Conservation (phyloP, 2,888 invertebrate species). For the Ormyrus labotus region DNA sequence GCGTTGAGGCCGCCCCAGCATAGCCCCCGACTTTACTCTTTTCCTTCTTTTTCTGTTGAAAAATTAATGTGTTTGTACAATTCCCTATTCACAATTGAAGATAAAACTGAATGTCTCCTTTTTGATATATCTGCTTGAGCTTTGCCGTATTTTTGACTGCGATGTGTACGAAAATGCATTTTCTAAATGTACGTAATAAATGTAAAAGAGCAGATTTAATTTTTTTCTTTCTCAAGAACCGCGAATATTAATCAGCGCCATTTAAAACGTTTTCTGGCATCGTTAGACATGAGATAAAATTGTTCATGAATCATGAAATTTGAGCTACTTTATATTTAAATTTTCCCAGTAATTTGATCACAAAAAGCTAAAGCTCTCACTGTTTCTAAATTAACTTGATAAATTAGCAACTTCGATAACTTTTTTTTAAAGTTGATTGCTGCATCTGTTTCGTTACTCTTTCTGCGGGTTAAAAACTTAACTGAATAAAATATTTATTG, state of each 20-base stretch:
- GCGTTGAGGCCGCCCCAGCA: conserved; percentile 36
- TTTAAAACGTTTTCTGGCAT: no score
- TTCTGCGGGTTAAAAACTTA: neutral
- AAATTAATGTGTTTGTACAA: neutral
- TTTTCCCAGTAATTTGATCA: no score
- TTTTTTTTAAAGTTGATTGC: neutral
- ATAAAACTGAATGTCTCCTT: conserved; percentile 6
- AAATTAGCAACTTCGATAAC: neutral
- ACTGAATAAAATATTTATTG: neutral
- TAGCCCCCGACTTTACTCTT: conserved; percentile 34
- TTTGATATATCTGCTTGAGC: conserved; percentile 34
- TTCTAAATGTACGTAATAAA: no score
- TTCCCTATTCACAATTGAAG: neutral
- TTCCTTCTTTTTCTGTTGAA: conserved; percentile 6
- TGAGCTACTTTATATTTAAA: no score
- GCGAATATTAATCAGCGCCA: no score
- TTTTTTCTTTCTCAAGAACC: no score
- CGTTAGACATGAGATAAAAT: no score
- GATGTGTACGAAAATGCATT: conserved; percentile 9
- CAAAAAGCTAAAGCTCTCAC: no score
- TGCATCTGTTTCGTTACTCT: no score
- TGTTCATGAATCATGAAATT: no score
- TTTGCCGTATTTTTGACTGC: neutral
- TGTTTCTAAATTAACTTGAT: no score
- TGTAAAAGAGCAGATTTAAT: no score